Percentiles rank a stretch among this genome's conserved stretches.
Evolutionary conservation across 2,888 invertebrate genomes (phyloP).

Genomic region (Rhagonycha fulva): DNA sequence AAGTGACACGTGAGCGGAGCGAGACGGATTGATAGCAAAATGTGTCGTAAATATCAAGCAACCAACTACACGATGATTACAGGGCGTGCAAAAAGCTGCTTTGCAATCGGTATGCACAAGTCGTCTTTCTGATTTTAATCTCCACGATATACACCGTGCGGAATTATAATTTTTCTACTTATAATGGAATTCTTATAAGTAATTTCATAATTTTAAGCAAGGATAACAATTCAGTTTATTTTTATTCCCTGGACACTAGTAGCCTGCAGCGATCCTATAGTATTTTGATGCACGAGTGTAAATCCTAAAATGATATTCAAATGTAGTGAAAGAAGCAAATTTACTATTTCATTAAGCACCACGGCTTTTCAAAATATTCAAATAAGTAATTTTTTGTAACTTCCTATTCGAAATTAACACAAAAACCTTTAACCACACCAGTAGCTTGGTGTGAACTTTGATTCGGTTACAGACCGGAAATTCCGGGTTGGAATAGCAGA

Average conservation of each 20-base stretch:
- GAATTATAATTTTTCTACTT: not conserved
- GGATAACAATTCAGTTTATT: not conserved
- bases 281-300: too few species aligned
- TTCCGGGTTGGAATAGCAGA: too few species aligned
- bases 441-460: too few species aligned
- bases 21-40: conserved; percentile 42
- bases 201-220: not conserved
- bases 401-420: too few species aligned
- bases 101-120: conserved; percentile 12
- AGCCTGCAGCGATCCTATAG: not conserved
- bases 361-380: too few species aligned
- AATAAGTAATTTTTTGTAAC: too few species aligned
- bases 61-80: conserved; percentile 29
- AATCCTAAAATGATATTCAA: too few species aligned
- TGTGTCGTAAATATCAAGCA: conserved; percentile 37
- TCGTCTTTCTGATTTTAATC: conserved; percentile 1
- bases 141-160: not conserved
- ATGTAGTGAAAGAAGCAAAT: too few species aligned
- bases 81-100: conserved; percentile 28
- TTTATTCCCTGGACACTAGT: not conserved
- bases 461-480: too few species aligned
- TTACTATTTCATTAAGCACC: too few species aligned
- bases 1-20: conserved; percentile 39
- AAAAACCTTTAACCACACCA: too few species aligned
- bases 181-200: not conserved